phyloP scores from a whole-genome alignment of 2,888 invertebrate species.

The Sinopyrophorus schimmeli region DNA sequence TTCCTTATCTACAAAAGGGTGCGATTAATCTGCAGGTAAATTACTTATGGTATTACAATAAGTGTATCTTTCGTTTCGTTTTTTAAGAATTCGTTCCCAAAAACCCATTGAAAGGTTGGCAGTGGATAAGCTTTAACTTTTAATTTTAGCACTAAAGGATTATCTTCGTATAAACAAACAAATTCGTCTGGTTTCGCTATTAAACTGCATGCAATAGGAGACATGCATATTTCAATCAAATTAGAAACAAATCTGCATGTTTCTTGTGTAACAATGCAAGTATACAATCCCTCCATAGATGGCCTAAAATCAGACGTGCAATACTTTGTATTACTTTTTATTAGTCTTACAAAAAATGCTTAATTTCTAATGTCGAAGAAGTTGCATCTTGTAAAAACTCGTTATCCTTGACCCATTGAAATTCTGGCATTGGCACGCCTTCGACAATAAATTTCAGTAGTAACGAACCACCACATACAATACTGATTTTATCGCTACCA shows the following conservation, averaged over 20 bases:
- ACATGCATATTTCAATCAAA: conserved; percentile 31
- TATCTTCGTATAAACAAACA: conserved; percentile 25
- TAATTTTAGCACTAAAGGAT: conserved; percentile 26
- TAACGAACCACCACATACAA: conserved; percentile 10
- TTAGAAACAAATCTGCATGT: conserved; percentile 13
- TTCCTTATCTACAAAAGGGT: conserved; percentile 24
- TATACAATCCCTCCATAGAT: conserved; percentile 37
- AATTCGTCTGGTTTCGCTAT: conserved; percentile 27
- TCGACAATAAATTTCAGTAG: conserved; percentile 23
- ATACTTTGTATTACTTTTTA: neutral
- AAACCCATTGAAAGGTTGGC: conserved; percentile 36
- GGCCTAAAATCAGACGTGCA: conserved; percentile 12
- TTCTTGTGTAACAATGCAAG: conserved; percentile 35
- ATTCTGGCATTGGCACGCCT: conserved; percentile 28
- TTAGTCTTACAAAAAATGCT: no score
- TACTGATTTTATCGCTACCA: conserved; percentile 7
- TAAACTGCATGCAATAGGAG: conserved; percentile 33
- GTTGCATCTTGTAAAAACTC: conserved; percentile 16
- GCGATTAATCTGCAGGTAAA: neutral
- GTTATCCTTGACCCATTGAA: conserved; percentile 28
- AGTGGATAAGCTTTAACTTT: conserved; percentile 33
- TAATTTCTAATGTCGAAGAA: no score
- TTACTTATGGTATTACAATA: neutral
- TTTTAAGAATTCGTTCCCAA: conserved; percentile 27
- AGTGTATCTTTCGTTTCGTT: conserved; percentile 21